These are phyloP conservation scores for Dasyornis broadbenti DNA, from an alignment of 2,113 vertebrate genomes.

Conservation along the genomic window DNA sequence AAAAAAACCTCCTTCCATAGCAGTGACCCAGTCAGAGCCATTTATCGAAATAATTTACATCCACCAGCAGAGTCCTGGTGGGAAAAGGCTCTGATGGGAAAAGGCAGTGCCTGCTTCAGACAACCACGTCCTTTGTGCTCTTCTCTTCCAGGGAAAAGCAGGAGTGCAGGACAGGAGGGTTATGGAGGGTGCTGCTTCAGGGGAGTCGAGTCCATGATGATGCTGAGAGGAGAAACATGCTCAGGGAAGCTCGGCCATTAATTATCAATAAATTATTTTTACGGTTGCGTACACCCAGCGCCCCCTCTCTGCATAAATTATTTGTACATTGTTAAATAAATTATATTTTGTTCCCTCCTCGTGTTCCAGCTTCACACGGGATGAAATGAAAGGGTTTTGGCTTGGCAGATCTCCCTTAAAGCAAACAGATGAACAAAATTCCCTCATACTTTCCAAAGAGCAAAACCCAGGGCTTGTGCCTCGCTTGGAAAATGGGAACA, in stretches of 20 bases:
- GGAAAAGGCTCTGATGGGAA: too few species aligned
- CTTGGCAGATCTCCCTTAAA: conserved; percentile 63
- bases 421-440: conserved; percentile 67
- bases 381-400: background rate
- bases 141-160: too few species aligned
- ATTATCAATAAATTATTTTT: background rate
- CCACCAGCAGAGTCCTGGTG: too few species aligned
- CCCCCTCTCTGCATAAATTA: background rate
- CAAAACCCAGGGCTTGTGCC: conserved; percentile 22
- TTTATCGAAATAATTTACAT: too few species aligned
- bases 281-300: background rate
- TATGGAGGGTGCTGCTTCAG: background rate
- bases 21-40: too few species aligned
- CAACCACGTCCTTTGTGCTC: too few species aligned
- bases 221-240: background rate
- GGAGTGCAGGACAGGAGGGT: too few species aligned
- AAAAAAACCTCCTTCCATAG: too few species aligned
- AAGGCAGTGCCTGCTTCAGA: too few species aligned
- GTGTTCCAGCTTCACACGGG: background rate
- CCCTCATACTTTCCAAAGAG: conserved; percentile 63
- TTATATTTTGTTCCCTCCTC: background rate
- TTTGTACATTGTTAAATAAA: background rate
- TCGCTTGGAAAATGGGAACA: conserved; percentile 19
- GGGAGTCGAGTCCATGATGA: background rate
- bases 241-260: background rate